Evolutionary conservation across 1,140 invertebrate species (phyloP), one percentile per base, ranked within the genome.

Genomic region (Papilio glaucus): DNA sequence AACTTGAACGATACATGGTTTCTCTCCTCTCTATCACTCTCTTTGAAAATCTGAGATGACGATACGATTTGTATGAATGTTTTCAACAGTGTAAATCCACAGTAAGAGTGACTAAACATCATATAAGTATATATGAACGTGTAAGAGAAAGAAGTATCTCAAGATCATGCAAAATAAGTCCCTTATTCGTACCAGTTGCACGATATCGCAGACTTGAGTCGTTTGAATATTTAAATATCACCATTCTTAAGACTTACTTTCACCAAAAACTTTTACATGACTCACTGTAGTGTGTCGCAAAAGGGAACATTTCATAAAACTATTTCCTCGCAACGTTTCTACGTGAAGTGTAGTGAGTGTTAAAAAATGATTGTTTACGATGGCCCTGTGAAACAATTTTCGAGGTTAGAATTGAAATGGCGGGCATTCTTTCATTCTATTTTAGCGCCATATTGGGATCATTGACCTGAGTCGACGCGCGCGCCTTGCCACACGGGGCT

Each of bases 361-460:
- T 76, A 79, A 78, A 73, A 82, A 81, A 76, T 77, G 76, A 77
- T 76, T 81, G 78, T 83, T 81, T 80, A 83, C 76, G 75, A 82
- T 81, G 77, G 62, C 71, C 71, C 83, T 86, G 85, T 86, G 80
- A 80, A 83, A 83, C 80, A 80, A 78, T 83, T 83, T 87, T 87
- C 77, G 87, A 87, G 87, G 87, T 87, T 87, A 84, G 78, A 86
- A 84, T 84, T 83, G 82, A 85, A 86, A 85, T 87, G 83, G 87
- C 86, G 87, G 82, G 86, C 84, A 85, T 87, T 86, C 85, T 87
- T 85, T 80, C 76, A 84, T 88, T 88, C 87, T 89, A 89, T 89
- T 89, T 88, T 86, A 81, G 81, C 87, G 85, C 87, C 84, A 85
- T 87, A 77, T 87, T 83, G 85, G 77, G 85, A 71, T 78, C 83